Conservation (phyloP, 1,140 invertebrate species). For the Phymorhynchus buccinoides region DNA sequence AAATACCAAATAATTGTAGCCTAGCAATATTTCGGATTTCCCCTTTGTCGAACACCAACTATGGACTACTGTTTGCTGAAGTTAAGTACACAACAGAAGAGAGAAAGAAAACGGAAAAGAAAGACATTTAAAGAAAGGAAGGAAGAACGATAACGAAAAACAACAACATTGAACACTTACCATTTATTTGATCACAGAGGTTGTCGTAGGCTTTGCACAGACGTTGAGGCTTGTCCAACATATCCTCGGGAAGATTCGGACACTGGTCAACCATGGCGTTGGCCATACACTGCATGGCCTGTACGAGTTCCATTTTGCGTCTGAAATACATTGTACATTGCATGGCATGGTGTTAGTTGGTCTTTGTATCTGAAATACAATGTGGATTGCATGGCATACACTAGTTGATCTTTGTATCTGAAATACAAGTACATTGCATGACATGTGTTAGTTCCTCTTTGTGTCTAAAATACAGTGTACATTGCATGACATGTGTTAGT, state of each 20-base stretch:
- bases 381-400: too few species aligned
- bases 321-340: not conserved
- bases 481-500: too few species aligned
- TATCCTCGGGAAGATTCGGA: not conserved
- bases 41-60: too few species aligned
- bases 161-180: not conserved
- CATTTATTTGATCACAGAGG: not conserved
- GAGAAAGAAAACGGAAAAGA: not conserved
- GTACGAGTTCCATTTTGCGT: not conserved
- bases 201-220: not conserved
- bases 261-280: not conserved
- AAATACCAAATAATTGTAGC: too few species aligned
- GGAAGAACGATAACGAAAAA: not conserved
- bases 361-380: too few species aligned
- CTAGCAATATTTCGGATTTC: too few species aligned
- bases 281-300: not conserved
- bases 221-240: not conserved
- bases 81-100: not conserved
- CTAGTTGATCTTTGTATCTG: not conserved
- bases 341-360: too few species aligned
- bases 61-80: too few species aligned
- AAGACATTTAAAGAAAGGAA: not conserved
- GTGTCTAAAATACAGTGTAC: too few species aligned
- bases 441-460: too few species aligned
- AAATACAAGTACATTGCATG: too few species aligned